Evolutionary conservation across 2,888 invertebrate genomes (phyloP).

Genomic region (Microplitis manilae): DNA sequence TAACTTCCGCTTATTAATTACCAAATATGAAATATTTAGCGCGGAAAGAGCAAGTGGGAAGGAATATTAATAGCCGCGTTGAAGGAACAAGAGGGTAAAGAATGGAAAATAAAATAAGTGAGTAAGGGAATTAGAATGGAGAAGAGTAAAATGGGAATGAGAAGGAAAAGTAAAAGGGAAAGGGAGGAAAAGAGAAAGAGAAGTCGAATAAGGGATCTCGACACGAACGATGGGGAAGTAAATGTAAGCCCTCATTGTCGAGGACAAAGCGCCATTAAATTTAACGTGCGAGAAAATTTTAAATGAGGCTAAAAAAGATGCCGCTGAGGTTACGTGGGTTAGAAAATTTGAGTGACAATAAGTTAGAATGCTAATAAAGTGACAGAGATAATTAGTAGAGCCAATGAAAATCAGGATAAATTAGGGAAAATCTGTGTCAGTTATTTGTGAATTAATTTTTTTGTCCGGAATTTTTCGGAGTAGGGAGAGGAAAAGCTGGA

Average conservation of each 20-base stretch:
- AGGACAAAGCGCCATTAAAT: background rate
- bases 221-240: background rate
- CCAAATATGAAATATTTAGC: background rate
- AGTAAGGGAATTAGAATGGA: background rate
- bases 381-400: too few relatives aligned
- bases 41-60: background rate
- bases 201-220: background rate
- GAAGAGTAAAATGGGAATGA: constrained; percentile 7
- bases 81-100: constrained; percentile 4
- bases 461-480: too few relatives aligned
- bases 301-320: background rate
- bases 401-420: too few relatives aligned
- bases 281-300: background rate
- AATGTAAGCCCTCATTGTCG: background rate
- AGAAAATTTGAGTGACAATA: too few relatives aligned
- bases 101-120: background rate
- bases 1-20: background rate
- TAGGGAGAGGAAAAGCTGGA: too few relatives aligned
- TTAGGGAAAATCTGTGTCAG: too few relatives aligned
- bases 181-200: constrained; percentile 1
- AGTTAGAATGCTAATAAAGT: too few relatives aligned
- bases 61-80: constrained; percentile 16
- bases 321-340: background rate
- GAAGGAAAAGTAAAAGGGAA: constrained; percentile 7
- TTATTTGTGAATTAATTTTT: too few relatives aligned